phyloP scores from a whole-genome alignment of 2,888 invertebrate genomes.

The Napeogenes inachia region DNA sequence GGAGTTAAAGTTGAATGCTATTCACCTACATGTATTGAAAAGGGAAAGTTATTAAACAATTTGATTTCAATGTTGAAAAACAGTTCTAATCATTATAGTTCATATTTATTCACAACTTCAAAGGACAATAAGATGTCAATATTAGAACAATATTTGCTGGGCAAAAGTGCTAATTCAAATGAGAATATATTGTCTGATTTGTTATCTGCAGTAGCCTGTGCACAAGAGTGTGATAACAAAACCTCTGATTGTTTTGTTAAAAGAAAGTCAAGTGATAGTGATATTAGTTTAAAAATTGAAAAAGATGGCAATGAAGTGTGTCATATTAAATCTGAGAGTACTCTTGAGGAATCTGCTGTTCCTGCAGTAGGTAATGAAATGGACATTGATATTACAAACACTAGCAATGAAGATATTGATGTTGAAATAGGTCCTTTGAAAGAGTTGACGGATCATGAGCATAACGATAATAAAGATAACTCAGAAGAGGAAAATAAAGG shows the following conservation, averaged over 20 bases:
- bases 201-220: conserved; percentile 78
- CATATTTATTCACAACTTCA: conserved; percentile 57
- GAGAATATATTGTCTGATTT: conserved; percentile 80
- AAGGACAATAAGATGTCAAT: conserved; percentile 80
- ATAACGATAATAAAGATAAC: conserved; percentile 48
- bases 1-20: conserved; percentile 81
- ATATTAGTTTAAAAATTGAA: conserved; percentile 55
- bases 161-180: conserved; percentile 69
- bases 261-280: conserved; percentile 58
- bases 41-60: conserved; percentile 83
- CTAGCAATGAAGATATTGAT: conserved; percentile 64
- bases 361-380: conserved; percentile 73
- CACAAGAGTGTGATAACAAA: conserved; percentile 79
- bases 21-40: conserved; percentile 88
- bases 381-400: conserved; percentile 69
- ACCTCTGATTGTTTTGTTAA: conserved; percentile 65
- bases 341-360: conserved; percentile 72
- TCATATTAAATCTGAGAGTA: conserved; percentile 72
- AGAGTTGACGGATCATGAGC: conserved; percentile 63
- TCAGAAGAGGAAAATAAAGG: conserved; percentile 40
- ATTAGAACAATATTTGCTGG: conserved; percentile 82
- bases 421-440: conserved; percentile 73
- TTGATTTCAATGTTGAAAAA: conserved; percentile 80
- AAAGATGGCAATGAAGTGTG: conserved; percentile 46
- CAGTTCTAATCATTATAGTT: conserved; percentile 69